Percentiles rank a stretch among this genome's conserved stretches.
Evolutionary conservation across 2,113 vertebrate species (phyloP).

Genomic region (Sinocyclocheilus rhinocerous): DNA sequence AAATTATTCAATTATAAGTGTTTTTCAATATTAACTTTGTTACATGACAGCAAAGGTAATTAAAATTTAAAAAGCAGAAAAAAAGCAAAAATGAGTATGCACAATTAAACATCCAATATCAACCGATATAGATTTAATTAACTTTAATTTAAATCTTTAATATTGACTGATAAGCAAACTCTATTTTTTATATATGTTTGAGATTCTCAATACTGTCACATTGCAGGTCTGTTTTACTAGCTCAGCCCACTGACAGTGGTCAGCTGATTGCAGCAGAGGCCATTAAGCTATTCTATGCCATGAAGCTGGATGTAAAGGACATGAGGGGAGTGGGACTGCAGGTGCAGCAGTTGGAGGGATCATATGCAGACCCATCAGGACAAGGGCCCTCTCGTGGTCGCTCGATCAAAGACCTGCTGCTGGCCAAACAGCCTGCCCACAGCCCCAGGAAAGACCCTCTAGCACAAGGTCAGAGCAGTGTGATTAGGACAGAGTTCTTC

Average conservation of each 20-base stretch:
- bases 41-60: neutral
- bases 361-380: conserved; percentile 61
- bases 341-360: conserved; percentile 85
- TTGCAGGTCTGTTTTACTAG: conserved; percentile 86
- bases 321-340: conserved; percentile 95
- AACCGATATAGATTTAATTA: neutral
- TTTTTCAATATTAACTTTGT: neutral
- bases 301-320: conserved; percentile 91
- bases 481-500: neutral
- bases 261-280: conserved; percentile 86
- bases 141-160: neutral
- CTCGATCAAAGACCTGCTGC: conserved; percentile 86
- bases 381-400: conserved; percentile 65
- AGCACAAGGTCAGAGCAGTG: conserved; percentile 30
- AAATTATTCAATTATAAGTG: neutral
- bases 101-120: neutral
- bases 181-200: neutral
- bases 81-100: neutral
- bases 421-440: conserved; percentile 71
- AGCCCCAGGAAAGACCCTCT: conserved; percentile 13
- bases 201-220: neutral
- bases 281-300: conserved; percentile 88
- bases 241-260: conserved; percentile 88
- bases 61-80: neutral
- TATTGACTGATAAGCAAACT: neutral